Percentiles rank a stretch among this genome's conserved stretches.
phyloP scores from a whole-genome alignment of 2,888 invertebrate species.

The Mythimna impura region DNA sequence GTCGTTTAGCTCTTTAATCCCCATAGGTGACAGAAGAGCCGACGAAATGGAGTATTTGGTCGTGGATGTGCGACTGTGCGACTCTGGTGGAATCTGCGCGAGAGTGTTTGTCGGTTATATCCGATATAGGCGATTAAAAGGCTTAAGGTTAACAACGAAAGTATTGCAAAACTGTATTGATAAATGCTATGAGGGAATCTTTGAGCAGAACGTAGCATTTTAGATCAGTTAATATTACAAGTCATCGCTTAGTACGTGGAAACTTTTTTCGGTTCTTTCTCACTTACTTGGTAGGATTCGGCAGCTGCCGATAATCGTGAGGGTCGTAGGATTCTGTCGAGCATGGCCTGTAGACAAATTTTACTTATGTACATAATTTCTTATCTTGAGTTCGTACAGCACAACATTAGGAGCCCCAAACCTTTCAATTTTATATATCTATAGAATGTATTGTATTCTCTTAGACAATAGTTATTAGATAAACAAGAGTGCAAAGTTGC shows the following conservation, averaged over 20 bases:
- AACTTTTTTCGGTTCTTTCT: slow-evolving; percentile 79
- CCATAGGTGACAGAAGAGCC: too few species aligned
- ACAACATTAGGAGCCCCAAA: not conserved
- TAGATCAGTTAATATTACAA: not conserved
- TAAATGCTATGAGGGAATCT: not conserved
- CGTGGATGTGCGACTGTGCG: too few species aligned
- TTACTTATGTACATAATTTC: not conserved
- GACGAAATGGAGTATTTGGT: too few species aligned
- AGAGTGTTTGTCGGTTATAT: too few species aligned
- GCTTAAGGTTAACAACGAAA: too few species aligned
- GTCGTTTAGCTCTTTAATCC: too few species aligned
- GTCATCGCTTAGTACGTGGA: not conserved
- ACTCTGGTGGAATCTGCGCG: too few species aligned
- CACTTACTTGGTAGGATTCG: slow-evolving; percentile 93
- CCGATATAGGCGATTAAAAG: too few species aligned
- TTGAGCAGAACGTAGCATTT: not conserved
- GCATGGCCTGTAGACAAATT: slow-evolving; percentile 58
- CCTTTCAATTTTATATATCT: not conserved
- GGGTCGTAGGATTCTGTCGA: slow-evolving; percentile 91
- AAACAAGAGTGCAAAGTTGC: too few species aligned
- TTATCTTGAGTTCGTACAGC: not conserved
- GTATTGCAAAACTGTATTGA: too few species aligned
- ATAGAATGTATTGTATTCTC: not conserved
- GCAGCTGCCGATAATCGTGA: slow-evolving; percentile 90
- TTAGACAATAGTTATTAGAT: too few species aligned